Base-by-base conservation (phyloP, 2,888 invertebrate species). In the Trichogramma dendrolimi region DNA sequence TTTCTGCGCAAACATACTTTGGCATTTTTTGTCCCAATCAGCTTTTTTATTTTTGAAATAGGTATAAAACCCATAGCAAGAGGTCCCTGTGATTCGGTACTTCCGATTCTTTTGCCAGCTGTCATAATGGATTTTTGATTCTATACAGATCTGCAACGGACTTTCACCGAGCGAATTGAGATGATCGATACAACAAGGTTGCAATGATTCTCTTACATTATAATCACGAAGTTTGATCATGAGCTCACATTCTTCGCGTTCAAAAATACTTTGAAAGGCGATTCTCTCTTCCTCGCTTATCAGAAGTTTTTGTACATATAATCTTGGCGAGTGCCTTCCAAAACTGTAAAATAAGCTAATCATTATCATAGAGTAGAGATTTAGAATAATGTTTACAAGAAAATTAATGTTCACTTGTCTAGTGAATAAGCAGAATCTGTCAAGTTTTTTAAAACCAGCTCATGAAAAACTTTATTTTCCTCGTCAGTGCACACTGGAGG, bases 61-160 rank as follows among this genome's bases (percentile, higher is more conserved):
- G 6, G 70, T 71, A 52, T 58, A 71, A 7, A 70, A 46, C 27
- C 50, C 43, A 48, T 71, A 71, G 46, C 70, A 69, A 40, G 52
- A 65, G 6, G 69, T 61, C 4, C 67, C 70, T 50, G 69, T 68
- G 14, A 68, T 66, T 4, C 67, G 55, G 44, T 50, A 65, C 43
- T 59, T 42, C 46, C 68, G 53, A 43, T 68, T 64, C 39, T 59
- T 44, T 8, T 53, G 41, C 68, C 70, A 70, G 39, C 27, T 27
- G 4, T 58, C 52, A 60, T 57, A 66, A 7, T 5, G 46, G 10
- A 41, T 2, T 43, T 27, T 58, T 2, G 55, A 64, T 5, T 62
- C 51, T 14, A 60, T 62, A 62, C 67, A 65, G 41, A 68, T 60
- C 27, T 39, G n/a, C 27, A 44, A 4, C 56, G 47, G 48, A 54